phyloP scores from a whole-genome alignment of 2,888 invertebrate genomes.

The Erebia epiphron region DNA sequence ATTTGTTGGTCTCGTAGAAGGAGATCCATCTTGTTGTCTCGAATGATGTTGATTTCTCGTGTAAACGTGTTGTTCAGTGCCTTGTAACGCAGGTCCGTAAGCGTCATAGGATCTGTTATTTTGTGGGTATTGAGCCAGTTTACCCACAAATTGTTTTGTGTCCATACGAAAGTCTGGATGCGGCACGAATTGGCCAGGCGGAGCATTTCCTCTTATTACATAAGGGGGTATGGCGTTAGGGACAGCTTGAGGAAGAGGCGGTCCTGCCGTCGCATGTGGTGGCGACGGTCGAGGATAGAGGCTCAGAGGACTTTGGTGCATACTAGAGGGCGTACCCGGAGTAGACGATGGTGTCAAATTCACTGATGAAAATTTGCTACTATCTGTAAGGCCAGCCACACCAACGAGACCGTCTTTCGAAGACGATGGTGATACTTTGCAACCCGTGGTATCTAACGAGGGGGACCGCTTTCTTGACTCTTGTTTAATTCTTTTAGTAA shows the following conservation, averaged over 20 bases:
- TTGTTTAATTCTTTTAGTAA: constrained; percentile 80
- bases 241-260: constrained; percentile 83
- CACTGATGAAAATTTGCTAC: constrained; percentile 84
- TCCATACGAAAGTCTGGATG: constrained; percentile 81
- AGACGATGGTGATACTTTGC: constrained; percentile 80
- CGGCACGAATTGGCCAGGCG: constrained; percentile 74
- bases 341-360: constrained; percentile 85
- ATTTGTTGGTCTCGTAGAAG: constrained; percentile 65
- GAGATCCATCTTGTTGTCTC: constrained; percentile 64
- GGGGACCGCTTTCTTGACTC: constrained; percentile 84
- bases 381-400: constrained; percentile 75
- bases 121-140: constrained; percentile 73
- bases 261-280: constrained; percentile 85
- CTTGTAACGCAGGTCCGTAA: constrained; percentile 62
- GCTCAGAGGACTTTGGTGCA: constrained; percentile 85
- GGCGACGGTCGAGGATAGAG: constrained; percentile 88
- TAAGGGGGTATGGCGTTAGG: constrained; percentile 84
- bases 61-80: constrained; percentile 73
- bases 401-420: constrained; percentile 79
- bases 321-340: constrained; percentile 84
- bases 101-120: constrained; percentile 69
- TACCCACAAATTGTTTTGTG: constrained; percentile 75
- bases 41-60: constrained; percentile 70
- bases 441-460: constrained; percentile 70
- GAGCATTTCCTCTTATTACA: constrained; percentile 79